These are phyloP conservation scores for Zaprionus africanus DNA, from an alignment of 1,140 invertebrate species.

Conservation along the genomic window DNA sequence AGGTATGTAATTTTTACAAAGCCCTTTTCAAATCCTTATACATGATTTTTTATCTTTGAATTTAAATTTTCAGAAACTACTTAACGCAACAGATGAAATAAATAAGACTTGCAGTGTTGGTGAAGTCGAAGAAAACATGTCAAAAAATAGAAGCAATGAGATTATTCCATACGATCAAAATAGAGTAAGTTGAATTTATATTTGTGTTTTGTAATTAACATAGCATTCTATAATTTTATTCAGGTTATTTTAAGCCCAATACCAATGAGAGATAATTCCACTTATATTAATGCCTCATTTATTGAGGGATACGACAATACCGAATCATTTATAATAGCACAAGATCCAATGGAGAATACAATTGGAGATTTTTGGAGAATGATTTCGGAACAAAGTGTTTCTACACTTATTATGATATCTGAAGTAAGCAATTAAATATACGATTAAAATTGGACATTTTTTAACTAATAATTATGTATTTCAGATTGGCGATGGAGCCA, in stretches of 20 bases:
- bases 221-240: background rate
- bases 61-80: constrained; percentile 88
- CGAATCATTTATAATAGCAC: constrained; percentile 97
- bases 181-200: constrained; percentile 88
- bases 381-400: constrained; percentile 96
- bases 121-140: constrained; percentile 92
- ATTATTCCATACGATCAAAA: constrained; percentile 97
- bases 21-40: background rate
- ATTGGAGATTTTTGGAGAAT: constrained; percentile 98
- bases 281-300: constrained; percentile 98
- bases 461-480: constrained; percentile 35
- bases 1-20: constrained; percentile 86
- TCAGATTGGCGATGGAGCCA: constrained; percentile 88
- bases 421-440: constrained; percentile 87
- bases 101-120: constrained; percentile 92
- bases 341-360: constrained; percentile 96
- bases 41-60: background rate
- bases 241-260: constrained; percentile 87
- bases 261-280: constrained; percentile 93
- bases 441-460: background rate
- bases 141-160: constrained; percentile 94
- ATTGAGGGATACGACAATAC: constrained; percentile 98
- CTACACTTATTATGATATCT: constrained; percentile 97
- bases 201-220: background rate
- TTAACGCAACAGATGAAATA: constrained; percentile 90